phyloP scores from a whole-genome alignment of 1,140 invertebrate species.

The Ylistrum balloti region DNA sequence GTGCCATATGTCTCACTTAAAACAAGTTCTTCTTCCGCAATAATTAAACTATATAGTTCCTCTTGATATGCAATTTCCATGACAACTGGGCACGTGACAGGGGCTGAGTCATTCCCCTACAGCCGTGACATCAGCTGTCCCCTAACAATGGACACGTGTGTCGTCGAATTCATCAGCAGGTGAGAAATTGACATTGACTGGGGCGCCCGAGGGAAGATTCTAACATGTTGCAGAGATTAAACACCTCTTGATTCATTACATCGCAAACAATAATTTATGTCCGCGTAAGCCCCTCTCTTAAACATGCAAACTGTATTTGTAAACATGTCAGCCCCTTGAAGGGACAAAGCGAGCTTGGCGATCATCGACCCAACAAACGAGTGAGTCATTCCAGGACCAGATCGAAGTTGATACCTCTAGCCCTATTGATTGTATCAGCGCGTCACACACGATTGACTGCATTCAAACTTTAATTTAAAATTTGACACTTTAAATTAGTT shows the following conservation, averaged over 20 bases:
- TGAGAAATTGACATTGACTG: constrained; percentile 38
- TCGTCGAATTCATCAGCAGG: constrained; percentile 25
- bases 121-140: constrained; percentile 36
- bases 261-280: constrained; percentile 29
- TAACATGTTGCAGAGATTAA: constrained; percentile 29
- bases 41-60: constrained; percentile 40
- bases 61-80: constrained; percentile 39
- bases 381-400: neutral
- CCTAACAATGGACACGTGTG: constrained; percentile 31
- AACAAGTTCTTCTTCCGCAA: constrained; percentile 2
- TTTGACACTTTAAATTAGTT: constrained; percentile 35
- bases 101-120: constrained; percentile 36
- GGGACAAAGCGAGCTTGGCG: neutral
- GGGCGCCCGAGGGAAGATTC: neutral
- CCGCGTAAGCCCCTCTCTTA: neutral
- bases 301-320: neutral
- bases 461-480: constrained; percentile 6
- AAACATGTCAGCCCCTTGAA: constrained; percentile 26
- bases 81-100: constrained; percentile 23
- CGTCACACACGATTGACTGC: constrained; percentile 23
- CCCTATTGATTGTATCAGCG: neutral
- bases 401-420: constrained; percentile 26
- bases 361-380: neutral
- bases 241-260: neutral
- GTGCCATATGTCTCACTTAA: neutral